Conservation (phyloP, 53 echinoderm and acorn worm genomes). For the Mesocentrotus franciscanus region DNA sequence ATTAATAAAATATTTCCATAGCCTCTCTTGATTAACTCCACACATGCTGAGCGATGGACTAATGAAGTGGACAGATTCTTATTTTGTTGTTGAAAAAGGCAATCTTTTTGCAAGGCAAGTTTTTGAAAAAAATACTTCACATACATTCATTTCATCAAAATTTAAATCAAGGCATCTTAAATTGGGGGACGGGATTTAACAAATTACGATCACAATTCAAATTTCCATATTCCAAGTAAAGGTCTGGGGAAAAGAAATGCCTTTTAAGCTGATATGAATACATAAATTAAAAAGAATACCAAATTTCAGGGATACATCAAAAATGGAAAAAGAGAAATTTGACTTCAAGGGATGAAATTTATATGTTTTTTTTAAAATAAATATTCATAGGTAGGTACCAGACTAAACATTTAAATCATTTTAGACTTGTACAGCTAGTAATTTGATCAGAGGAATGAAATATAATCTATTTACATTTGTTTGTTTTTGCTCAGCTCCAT, state of each 20-base stretch:
- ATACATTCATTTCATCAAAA: not conserved
- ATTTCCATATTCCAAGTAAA: not conserved
- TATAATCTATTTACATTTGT: not conserved
- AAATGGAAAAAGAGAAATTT: not conserved
- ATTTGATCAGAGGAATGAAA: not conserved
- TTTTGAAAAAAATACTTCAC: not conserved
- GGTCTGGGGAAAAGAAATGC: not conserved
- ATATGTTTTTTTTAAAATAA: not conserved
- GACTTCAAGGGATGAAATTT: too few relatives aligned
- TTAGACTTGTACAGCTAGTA: not conserved
- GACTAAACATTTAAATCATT: not conserved
- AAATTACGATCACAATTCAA: not conserved
- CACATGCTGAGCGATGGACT: not conserved
- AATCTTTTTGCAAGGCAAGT: not conserved
- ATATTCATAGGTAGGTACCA: not conserved
- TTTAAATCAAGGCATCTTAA: not conserved
- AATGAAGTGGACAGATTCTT: not conserved
- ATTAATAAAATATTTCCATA: not conserved
- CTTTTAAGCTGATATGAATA: not conserved
- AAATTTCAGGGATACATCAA: not conserved
- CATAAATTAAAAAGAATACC: not conserved
- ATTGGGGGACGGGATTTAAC: not conserved
- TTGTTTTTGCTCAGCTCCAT: slow-evolving; percentile 37
- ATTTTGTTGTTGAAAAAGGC: not conserved
- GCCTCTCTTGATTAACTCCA: not conserved